Evolutionary conservation across 2,113 vertebrate species (phyloP).

Genomic region (Sylvietta virens): DNA sequence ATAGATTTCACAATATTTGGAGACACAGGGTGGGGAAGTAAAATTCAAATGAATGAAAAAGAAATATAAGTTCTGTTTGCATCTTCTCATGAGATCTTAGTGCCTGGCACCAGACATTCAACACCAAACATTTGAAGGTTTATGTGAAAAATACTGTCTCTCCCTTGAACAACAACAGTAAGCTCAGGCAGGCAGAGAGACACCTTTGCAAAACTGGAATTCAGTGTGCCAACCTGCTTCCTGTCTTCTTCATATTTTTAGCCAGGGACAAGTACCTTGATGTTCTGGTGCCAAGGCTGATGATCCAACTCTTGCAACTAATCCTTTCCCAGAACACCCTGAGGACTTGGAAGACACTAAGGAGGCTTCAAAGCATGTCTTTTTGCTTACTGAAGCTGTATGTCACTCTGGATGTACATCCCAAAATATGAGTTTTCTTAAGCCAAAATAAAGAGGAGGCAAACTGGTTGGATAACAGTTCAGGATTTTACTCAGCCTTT

Average conservation of each 20-base stretch:
- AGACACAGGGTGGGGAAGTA: background rate
- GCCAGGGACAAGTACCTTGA: background rate
- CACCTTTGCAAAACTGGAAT: background rate
- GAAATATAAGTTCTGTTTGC: background rate
- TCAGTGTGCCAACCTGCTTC: background rate
- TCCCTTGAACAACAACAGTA: background rate
- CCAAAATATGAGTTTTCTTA: background rate
- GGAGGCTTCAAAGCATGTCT: background rate
- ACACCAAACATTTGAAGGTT: background rate
- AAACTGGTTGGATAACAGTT: background rate
- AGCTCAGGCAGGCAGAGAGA: background rate
- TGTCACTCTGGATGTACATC: background rate
- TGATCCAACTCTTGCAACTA: background rate
- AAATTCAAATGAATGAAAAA: background rate
- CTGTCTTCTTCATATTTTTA: background rate
- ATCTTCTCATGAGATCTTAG: background rate
- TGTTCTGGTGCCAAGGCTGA: slow-evolving; percentile 7
- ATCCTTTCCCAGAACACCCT: background rate
- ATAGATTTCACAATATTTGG: background rate
- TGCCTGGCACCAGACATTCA: background rate
- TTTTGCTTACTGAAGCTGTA: background rate
- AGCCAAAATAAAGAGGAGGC: background rate
- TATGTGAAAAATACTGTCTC: background rate
- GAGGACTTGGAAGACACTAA: background rate
- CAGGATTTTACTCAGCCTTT: background rate